Evolutionary conservation across 2,113 vertebrate genomes (phyloP).

Genomic region (Psittacula cyanocephala): DNA sequence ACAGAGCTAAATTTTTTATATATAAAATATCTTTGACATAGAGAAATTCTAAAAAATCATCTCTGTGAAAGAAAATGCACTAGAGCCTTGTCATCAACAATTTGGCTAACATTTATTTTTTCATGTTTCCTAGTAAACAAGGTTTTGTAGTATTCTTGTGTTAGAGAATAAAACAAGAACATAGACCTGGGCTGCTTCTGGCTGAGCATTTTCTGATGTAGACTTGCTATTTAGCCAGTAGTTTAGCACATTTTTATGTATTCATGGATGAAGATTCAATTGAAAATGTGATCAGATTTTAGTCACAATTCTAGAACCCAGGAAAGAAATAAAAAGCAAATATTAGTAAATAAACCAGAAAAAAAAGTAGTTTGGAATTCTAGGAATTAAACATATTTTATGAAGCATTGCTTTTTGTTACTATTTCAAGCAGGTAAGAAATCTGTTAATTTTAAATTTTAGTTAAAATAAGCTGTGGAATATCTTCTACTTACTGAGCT

Average conservation of each 20-base stretch:
- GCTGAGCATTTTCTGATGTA: not conserved
- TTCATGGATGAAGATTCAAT: not conserved
- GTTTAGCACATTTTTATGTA: not conserved
- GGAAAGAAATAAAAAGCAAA: not conserved
- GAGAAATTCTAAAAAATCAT: not conserved
- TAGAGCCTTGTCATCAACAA: not conserved
- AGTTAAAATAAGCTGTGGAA: not conserved
- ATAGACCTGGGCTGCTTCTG: not conserved
- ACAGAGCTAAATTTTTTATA: too few species aligned
- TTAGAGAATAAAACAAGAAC: not conserved
- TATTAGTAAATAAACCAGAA: not conserved
- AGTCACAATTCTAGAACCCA: not conserved
- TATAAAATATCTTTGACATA: not conserved
- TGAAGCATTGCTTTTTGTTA: not conserved
- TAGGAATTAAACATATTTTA: not conserved
- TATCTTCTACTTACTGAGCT: slow-evolving; percentile 15
- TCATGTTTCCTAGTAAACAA: not conserved
- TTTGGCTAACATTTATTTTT: not conserved
- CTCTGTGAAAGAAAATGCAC: not conserved
- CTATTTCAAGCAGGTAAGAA: not conserved
- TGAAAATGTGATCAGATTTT: not conserved
- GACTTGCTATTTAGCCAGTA: not conserved
- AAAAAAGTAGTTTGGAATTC: not conserved
- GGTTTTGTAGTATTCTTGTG: not conserved
- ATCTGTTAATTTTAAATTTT: slow-evolving; percentile 32